phyloP scores from a whole-genome alignment of 2,113 vertebrate species.

The Pseudonaja textilis region DNA sequence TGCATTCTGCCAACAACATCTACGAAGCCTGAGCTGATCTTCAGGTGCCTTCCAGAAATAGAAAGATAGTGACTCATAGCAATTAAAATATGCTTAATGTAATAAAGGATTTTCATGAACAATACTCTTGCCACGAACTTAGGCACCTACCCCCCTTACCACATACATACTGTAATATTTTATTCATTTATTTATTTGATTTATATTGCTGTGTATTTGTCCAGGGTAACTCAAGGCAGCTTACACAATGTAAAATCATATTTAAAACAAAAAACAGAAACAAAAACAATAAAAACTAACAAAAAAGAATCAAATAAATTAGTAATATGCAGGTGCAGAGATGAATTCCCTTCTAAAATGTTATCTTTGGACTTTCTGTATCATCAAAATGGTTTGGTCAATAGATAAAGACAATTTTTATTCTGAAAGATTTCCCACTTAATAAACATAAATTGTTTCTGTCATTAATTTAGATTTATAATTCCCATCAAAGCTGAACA shows the following conservation, averaged over 20 bases:
- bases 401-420: conserved; percentile 33
- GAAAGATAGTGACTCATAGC: conserved; percentile 29
- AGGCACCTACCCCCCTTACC: background rate
- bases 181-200: too few species aligned
- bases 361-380: background rate
- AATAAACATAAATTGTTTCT: conserved; percentile 38
- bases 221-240: too few species aligned
- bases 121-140: background rate
- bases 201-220: too few species aligned
- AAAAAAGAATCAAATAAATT: too few species aligned
- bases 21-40: conserved; percentile 30
- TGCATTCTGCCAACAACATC: background rate
- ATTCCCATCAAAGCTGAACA: conserved; percentile 19
- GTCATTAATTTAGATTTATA: conserved; percentile 29
- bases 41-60: conserved; percentile 42
- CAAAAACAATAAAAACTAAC: too few species aligned
- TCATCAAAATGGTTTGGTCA: conserved; percentile 5
- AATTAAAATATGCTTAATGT: conserved; percentile 16
- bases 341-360: conserved; percentile 19
- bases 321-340: conserved; percentile 9
- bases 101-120: conserved; percentile 9
- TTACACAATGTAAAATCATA: too few species aligned
- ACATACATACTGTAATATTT: conserved; percentile 4
- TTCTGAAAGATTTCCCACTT: conserved; percentile 26
- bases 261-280: too few species aligned